These are phyloP conservation scores for Anhinga anhinga DNA, from an alignment of 2,113 vertebrate species.

Conservation along the genomic window DNA sequence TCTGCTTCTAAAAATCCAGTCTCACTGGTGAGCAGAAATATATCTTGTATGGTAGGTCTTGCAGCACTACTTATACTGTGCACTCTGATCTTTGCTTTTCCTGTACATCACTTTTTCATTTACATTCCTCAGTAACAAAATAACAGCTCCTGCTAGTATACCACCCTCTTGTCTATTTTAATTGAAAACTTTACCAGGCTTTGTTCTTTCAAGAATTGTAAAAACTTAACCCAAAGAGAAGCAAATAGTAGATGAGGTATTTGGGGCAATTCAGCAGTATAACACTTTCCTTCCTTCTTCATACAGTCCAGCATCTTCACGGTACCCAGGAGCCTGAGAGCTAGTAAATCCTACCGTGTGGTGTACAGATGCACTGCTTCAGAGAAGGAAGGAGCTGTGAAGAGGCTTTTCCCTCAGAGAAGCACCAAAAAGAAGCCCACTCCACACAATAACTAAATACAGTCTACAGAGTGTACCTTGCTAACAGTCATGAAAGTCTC, in stretches of 20 bases:
- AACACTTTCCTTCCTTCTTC: background rate
- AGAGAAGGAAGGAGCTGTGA: background rate
- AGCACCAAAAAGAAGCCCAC: background rate
- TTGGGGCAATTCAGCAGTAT: background rate
- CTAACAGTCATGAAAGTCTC: background rate
- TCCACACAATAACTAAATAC: background rate
- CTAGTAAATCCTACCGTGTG: background rate
- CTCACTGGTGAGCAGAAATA: conserved; percentile 35
- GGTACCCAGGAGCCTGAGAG: background rate
- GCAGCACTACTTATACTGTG: background rate
- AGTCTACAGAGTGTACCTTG: background rate
- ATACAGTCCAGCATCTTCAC: background rate
- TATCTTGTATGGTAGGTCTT: background rate
- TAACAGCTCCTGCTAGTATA: conserved; percentile 16
- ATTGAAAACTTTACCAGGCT: conserved; percentile 48
- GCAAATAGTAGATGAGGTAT: conserved; percentile 12
- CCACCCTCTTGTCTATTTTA: conserved; percentile 47
- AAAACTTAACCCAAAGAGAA: conserved; percentile 27
- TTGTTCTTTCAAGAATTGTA: conserved; percentile 36
- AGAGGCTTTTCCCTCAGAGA: background rate
- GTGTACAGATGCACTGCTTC: background rate
- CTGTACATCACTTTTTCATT: background rate
- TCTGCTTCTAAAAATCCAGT: conserved; percentile 60
- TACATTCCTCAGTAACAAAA: conserved; percentile 3
- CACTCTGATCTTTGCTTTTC: conserved; percentile 8